Evolutionary conservation across 2,888 invertebrate genomes (phyloP), one percentile per base, ranked within the genome.

Genomic region (Eupithecia dodoneata): DNA sequence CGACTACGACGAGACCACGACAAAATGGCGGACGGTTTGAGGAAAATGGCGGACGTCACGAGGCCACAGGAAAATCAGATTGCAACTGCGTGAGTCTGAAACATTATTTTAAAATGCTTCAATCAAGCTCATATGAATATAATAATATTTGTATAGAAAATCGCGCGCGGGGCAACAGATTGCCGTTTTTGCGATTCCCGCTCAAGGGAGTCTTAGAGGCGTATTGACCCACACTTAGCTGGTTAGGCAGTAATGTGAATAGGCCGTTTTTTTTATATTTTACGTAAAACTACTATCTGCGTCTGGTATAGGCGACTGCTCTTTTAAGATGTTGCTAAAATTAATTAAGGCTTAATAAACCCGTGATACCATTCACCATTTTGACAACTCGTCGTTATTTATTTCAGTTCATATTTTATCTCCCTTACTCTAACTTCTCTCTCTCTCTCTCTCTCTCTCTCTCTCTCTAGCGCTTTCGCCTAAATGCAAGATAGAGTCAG

Each of bases 81-180:
- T 63, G 78, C 76, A 65, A 0, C 30, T 63, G 82, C 80, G 81
- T 83, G 78, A 81, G 76, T 80, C 42, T 71, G 0, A 44, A 45
- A n/a, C 49, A 65, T 44, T 12, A 63, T 13, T 52, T 12, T 41
- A 18, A 47, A 47, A 47, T 3, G 10, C 0, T 10, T n/a, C n/a
- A n/a, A 12, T 12, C 1, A 47, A 47, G 4, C 5, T 7, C 44
- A 7, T 44, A 44, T 7, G 6, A 55, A 55, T 4, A 55, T 55
- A n/a, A 55, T 55, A n/a, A 2, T n/a, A n/a, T 55, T 6, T 55
- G 15, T 55, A 15, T n/a, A 42, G 42, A 44, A 45, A 30, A 44
- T 59, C 59, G 15, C 30, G 13, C 69, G 15, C 45, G 7, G 59
- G 47, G 75, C 45, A 76, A 63, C 73, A 76, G 73, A 47, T 66